These are phyloP conservation scores for Macropodus opercularis DNA, from an alignment of 2,797 vertebrate genomes.

Conservation along the genomic window DNA sequence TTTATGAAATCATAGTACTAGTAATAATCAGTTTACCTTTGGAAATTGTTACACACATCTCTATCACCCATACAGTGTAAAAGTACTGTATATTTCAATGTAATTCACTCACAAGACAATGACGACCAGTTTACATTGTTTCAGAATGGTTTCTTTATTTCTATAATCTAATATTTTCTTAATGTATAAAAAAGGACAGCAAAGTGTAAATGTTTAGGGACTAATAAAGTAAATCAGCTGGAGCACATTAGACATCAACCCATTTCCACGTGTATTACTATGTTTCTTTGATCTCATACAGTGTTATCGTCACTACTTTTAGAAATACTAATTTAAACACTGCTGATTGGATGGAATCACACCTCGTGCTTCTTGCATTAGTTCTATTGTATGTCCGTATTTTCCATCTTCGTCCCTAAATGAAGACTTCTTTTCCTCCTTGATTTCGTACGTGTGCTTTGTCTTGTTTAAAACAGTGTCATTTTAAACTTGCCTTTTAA, in stretches of 20 bases:
- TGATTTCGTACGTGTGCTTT: constrained; percentile 24
- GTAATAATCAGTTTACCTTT: too few species aligned
- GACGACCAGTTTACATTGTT: background rate
- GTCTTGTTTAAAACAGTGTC: constrained; percentile 1
- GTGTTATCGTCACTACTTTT: constrained; percentile 31
- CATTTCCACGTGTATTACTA: constrained; percentile 6
- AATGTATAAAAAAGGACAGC: background rate
- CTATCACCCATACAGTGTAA: too few species aligned
- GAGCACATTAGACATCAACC: constrained; percentile 61
- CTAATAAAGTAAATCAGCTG: constrained; percentile 6
- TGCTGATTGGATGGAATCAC: constrained; percentile 52
- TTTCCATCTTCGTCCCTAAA: constrained; percentile 29
- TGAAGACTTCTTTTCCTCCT: constrained; percentile 18
- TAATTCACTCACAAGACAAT: background rate
- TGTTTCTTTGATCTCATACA: constrained; percentile 19
- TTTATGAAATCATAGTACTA: too few species aligned
- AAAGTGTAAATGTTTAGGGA: background rate
- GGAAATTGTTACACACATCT: too few species aligned
- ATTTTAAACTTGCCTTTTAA: constrained; percentile 6
- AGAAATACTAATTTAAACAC: constrained; percentile 47
- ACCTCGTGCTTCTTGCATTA: constrained; percentile 46
- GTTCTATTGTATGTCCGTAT: constrained; percentile 28
- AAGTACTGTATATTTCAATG: background rate
- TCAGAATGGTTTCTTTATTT: background rate
- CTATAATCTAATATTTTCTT: background rate